Conservation (phyloP, 2,797 vertebrate species). For the Silurus lanzhouensis region DNA sequence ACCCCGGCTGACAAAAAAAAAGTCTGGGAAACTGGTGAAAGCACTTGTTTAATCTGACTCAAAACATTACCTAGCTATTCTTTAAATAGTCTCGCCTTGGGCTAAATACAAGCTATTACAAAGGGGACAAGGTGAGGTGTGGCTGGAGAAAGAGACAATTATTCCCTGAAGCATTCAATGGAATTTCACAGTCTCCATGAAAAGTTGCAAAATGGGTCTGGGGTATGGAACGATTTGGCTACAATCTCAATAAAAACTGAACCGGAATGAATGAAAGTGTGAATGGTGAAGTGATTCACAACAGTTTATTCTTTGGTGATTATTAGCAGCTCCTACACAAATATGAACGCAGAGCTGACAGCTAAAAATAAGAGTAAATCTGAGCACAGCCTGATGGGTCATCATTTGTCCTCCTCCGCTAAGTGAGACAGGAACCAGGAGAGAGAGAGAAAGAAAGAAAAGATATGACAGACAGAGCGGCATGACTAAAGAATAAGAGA, state of each 20-base stretch:
- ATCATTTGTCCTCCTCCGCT: slow-evolving; percentile 47
- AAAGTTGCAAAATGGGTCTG: background rate
- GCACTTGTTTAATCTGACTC: background rate
- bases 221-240: background rate
- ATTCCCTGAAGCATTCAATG: background rate
- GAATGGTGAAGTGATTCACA: background rate
- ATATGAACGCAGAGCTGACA: background rate
- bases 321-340: background rate
- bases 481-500: slow-evolving; percentile 55
- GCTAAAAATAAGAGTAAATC: background rate
- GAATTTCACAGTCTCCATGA: background rate
- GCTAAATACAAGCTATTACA: background rate
- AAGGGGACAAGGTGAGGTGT: background rate
- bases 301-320: background rate
- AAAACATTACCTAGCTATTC: background rate
- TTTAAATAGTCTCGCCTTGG: background rate
- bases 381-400: background rate
- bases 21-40: background rate
- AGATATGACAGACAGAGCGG: too few relatives aligned
- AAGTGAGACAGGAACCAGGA: slow-evolving; percentile 28
- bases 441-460: background rate
- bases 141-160: background rate
- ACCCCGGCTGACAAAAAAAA: background rate
- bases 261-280: background rate
- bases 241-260: background rate